phyloP scores from a whole-genome alignment of 1,140 invertebrate species.

The Ooceraea biroi region DNA sequence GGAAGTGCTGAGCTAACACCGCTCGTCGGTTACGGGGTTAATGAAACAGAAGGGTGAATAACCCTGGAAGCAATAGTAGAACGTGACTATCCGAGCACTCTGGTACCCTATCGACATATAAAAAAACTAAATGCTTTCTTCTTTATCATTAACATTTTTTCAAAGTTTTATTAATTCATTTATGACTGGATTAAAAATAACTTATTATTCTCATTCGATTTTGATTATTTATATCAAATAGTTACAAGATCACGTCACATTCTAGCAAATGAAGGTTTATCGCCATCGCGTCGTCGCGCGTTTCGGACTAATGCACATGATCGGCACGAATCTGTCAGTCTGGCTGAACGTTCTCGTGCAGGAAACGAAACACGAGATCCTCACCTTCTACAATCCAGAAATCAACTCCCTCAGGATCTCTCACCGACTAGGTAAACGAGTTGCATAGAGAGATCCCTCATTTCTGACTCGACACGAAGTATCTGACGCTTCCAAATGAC shows the following conservation, averaged over 20 bases:
- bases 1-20: conserved; percentile 35
- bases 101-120: not conserved
- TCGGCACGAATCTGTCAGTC: conserved; percentile 96
- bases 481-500: not conserved
- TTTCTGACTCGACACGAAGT: not conserved
- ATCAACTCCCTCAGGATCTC: conserved; percentile 93
- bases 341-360: conserved; percentile 97
- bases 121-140: not conserved
- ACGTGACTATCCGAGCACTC: conserved; percentile 34
- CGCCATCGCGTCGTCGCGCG: conserved; percentile 94
- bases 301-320: conserved; percentile 98
- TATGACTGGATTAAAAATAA: not conserved
- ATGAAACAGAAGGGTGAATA: conserved; percentile 85
- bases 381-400: conserved; percentile 95
- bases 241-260: conserved; percentile 70
- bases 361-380: conserved; percentile 97
- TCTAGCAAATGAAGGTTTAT: conserved; percentile 95
- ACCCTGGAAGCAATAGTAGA: conserved; percentile 68
- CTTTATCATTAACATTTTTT: not conserved
- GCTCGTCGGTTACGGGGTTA: conserved; percentile 70
- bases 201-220: not conserved
- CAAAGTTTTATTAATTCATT: not conserved
- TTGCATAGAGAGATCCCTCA: not conserved
- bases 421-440: conserved; percentile 88
- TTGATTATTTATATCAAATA: not conserved